Conservation (phyloP, 1,140 invertebrate species). For the Rhopalosiphum padi region DNA sequence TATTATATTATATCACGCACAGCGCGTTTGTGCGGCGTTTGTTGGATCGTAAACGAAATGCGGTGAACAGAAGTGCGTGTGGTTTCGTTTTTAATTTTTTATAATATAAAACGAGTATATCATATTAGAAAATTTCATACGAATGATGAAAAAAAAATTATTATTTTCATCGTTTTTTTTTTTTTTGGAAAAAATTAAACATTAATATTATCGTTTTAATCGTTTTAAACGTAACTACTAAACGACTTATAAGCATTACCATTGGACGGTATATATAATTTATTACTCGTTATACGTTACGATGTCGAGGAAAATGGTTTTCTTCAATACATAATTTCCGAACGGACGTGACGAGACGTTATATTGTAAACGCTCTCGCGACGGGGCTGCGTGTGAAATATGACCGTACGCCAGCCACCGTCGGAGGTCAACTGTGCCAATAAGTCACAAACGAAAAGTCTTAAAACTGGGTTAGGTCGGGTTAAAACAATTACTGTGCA, state of each 20-base stretch:
- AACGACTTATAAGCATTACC: too few relatives aligned
- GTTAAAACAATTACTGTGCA: neutral
- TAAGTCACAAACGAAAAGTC: slow-evolving; percentile 4
- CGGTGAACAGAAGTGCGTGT: neutral
- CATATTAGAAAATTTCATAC: neutral
- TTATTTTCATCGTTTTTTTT: neutral
- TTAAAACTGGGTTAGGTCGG: neutral
- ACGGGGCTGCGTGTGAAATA: neutral
- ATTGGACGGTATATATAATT: too few relatives aligned
- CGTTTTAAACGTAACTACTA: too few relatives aligned
- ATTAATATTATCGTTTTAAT: too few relatives aligned
- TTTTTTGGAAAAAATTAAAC: too few relatives aligned
- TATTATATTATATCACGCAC: too few relatives aligned
- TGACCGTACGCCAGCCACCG: neutral
- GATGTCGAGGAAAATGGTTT: neutral
- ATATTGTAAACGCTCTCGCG: neutral
- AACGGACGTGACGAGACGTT: neutral
- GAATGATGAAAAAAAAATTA: neutral
- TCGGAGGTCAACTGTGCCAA: neutral
- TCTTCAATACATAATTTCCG: neutral
- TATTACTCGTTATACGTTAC: neutral
- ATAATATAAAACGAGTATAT: neutral
- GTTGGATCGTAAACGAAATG: slow-evolving; percentile 17
- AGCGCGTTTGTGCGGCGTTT: neutral
- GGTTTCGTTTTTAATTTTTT: neutral